phyloP scores from a whole-genome alignment of 2,797 vertebrate genomes.

The Bufotes viridis region DNA sequence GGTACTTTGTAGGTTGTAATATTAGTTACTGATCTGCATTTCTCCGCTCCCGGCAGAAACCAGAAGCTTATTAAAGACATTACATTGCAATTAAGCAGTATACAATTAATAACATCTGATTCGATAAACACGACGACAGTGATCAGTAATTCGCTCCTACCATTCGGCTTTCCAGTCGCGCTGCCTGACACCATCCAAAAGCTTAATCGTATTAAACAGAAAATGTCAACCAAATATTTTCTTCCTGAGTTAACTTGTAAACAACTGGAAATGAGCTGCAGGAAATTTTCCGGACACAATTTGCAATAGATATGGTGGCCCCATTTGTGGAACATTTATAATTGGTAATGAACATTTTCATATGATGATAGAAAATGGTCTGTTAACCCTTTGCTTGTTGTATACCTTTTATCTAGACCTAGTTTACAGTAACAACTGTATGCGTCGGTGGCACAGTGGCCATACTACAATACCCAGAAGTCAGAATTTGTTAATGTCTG shows the following conservation, averaged over 20 bases:
- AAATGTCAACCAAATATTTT: neutral
- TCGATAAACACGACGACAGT: neutral
- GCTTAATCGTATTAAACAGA: neutral
- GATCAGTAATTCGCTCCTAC: conserved; percentile 7
- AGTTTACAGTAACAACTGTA: neutral
- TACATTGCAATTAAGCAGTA: neutral
- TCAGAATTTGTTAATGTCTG: no score
- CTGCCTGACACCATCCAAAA: neutral
- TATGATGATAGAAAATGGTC: neutral
- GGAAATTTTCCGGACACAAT: conserved; percentile 1
- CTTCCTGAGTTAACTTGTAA: neutral
- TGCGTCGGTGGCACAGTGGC: no score
- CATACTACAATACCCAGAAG: no score
- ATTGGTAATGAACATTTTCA: neutral
- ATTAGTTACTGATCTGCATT: neutral
- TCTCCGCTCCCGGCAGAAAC: conserved; percentile 10
- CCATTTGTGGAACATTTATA: neutral
- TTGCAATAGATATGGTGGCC: neutral
- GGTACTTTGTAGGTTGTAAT: neutral
- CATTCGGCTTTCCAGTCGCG: neutral
- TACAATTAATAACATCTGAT: conserved; percentile 5
- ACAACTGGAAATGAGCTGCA: conserved; percentile 4
- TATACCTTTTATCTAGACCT: neutral
- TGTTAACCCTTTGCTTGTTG: neutral
- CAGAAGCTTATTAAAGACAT: conserved; percentile 31